phyloP scores from a whole-genome alignment of 2,113 vertebrate genomes.

The Seriola aureovittata region DNA sequence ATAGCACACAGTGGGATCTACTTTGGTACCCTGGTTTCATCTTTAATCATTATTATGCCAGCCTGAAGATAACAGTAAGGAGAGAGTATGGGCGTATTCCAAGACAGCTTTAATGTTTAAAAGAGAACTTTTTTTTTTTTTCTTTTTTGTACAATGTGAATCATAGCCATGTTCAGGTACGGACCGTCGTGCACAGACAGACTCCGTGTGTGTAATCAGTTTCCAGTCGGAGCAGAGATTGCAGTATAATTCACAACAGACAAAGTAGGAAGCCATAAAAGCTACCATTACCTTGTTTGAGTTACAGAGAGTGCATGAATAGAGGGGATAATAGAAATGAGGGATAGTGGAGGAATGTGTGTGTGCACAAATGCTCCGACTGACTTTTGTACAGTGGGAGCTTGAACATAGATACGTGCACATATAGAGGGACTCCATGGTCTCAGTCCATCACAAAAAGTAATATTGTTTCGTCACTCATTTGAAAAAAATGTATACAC shows the following conservation, averaged over 20 bases:
- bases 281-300: constrained; percentile 25
- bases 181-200: neutral
- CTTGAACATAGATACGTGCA: neutral
- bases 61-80: constrained; percentile 27
- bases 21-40: constrained; percentile 22
- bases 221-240: constrained; percentile 20
- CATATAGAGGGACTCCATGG: too few relatives aligned
- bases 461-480: neutral
- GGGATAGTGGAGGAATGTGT: neutral
- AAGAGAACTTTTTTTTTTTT: neutral
- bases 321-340: constrained; percentile 8
- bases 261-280: constrained; percentile 5
- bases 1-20: constrained; percentile 40
- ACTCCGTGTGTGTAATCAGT: constrained; percentile 26
- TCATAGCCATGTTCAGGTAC: constrained; percentile 23
- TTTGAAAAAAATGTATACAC: neutral
- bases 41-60: constrained; percentile 57
- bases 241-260: constrained; percentile 20
- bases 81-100: constrained; percentile 14
- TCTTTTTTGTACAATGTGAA: constrained; percentile 15
- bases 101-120: constrained; percentile 17
- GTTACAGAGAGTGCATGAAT: constrained; percentile 4
- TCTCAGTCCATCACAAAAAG: neutral
- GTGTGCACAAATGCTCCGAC: neutral
- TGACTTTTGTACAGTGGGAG: neutral